These are phyloP conservation scores for Isurus oxyrinchus DNA, from an alignment of 2,113 vertebrate species.

Conservation along the genomic window DNA sequence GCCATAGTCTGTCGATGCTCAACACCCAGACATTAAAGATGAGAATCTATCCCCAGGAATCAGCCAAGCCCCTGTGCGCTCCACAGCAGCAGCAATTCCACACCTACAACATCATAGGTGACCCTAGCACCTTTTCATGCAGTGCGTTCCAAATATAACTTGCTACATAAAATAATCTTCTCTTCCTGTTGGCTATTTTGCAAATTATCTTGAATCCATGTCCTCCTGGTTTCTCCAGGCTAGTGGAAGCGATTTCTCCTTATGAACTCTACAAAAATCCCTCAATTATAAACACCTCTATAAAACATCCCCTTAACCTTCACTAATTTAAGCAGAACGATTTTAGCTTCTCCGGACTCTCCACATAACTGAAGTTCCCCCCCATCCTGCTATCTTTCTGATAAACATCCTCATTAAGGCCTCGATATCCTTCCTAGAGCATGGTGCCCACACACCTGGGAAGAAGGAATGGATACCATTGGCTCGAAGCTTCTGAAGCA, in stretches of 20 bases:
- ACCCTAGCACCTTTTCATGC: not conserved
- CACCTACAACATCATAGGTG: not conserved
- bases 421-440: not conserved
- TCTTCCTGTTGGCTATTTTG: not conserved
- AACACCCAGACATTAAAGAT: not conserved
- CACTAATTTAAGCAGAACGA: not conserved
- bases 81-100: not conserved
- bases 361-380: not conserved
- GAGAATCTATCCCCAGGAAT: not conserved
- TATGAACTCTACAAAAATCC: not conserved
- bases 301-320: not conserved
- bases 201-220: not conserved
- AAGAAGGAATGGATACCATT: conserved; percentile 76
- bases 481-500: conserved; percentile 63
- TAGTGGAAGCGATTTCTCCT: not conserved
- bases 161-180: not conserved
- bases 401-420: not conserved
- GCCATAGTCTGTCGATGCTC: not conserved
- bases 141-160: not conserved
- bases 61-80: not conserved
- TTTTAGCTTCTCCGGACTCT: not conserved
- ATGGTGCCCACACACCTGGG: conserved; percentile 66
- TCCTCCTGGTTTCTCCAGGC: not conserved
- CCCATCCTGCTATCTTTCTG: not conserved
- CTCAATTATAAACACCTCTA: not conserved